Conservation (phyloP, 2,797 vertebrate species). For the Clarias platycephalus region DNA sequence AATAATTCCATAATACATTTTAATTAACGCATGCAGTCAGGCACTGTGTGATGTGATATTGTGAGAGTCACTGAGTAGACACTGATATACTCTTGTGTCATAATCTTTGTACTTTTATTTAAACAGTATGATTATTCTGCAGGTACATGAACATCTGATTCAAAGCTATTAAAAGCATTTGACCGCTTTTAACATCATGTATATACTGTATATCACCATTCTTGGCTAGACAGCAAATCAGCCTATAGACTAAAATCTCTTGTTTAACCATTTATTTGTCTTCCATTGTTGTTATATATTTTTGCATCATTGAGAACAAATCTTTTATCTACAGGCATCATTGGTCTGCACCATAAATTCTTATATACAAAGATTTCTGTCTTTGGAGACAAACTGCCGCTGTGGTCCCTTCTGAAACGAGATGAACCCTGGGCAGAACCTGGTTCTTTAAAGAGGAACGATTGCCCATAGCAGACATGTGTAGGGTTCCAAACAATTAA, state of each 20-base stretch:
- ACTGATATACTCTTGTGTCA: background rate
- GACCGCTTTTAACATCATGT: background rate
- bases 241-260: background rate
- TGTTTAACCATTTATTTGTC: background rate
- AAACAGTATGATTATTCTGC: background rate
- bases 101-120: background rate
- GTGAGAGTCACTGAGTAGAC: background rate
- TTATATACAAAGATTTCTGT: background rate
- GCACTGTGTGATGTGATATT: background rate
- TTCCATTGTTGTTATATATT: background rate
- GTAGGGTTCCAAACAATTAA: background rate
- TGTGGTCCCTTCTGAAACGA: background rate
- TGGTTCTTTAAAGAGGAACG: background rate
- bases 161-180: too few relatives aligned
- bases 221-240: background rate
- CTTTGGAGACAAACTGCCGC: background rate
- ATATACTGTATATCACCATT: background rate
- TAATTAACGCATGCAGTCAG: background rate
- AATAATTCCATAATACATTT: background rate
- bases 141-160: background rate
- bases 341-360: background rate
- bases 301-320: background rate
- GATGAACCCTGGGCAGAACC: background rate
- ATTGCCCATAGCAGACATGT: background rate
- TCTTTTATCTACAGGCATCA: background rate